These are phyloP conservation scores for Aphis craccivora DNA, from an alignment of 1,140 invertebrate genomes.

Conservation along the genomic window DNA sequence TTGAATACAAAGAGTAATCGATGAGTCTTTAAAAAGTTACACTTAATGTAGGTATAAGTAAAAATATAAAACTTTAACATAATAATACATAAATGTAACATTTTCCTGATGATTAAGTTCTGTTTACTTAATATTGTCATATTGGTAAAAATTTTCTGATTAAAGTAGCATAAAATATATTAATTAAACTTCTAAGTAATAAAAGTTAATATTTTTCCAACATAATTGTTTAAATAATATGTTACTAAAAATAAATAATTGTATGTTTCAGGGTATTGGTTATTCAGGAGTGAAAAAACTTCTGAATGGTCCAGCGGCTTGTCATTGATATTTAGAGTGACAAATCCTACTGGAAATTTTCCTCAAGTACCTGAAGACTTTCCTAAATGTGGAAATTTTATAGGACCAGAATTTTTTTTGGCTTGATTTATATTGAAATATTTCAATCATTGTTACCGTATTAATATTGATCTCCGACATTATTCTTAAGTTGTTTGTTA, in stretches of 20 bases:
- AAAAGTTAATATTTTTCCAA: not conserved
- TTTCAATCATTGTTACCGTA: not conserved
- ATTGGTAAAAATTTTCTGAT: no score
- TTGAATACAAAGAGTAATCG: not conserved
- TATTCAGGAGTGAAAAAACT: slow-evolving; percentile 70
- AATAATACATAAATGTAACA: not conserved
- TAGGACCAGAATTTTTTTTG: slow-evolving; percentile 68
- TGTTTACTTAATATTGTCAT: not conserved
- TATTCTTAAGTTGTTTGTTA: not conserved
- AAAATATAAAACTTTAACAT: not conserved
- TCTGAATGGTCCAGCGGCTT: slow-evolving; percentile 67
- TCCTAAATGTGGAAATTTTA: slow-evolving; percentile 67
- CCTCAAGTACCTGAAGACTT: slow-evolving; percentile 65
- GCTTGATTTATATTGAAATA: slow-evolving; percentile 54
- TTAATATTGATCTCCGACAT: slow-evolving; percentile 8
- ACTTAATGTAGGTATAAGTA: not conserved
- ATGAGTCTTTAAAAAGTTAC: not conserved
- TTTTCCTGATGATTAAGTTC: not conserved
- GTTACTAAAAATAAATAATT: not conserved
- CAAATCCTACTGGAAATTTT: slow-evolving; percentile 64
- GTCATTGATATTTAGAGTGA: slow-evolving; percentile 67
- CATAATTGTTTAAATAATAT: not conserved
- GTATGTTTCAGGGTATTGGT: slow-evolving; percentile 71
- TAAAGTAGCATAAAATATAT: no score
- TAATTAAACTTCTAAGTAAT: not conserved